Conservation (phyloP, 2,797 vertebrate species). For the Xyrichtys novacula region DNA sequence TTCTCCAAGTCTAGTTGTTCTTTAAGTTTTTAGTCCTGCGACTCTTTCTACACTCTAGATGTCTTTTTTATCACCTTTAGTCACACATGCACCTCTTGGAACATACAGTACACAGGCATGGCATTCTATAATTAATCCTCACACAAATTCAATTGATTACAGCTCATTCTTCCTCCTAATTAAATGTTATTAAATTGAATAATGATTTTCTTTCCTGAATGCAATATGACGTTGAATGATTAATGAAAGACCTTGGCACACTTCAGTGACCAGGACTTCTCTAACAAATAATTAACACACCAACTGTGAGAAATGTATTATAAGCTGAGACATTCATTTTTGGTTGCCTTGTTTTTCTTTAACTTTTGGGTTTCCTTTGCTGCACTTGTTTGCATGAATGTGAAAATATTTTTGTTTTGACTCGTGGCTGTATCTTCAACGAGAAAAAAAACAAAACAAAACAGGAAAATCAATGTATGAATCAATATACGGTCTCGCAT, state of each 20-base stretch:
- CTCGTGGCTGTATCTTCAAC: not conserved
- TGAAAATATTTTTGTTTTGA: slow-evolving; percentile 14
- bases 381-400: slow-evolving; percentile 3
- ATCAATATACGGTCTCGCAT: slow-evolving; percentile 15
- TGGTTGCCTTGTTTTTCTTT: not conserved
- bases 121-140: slow-evolving; percentile 3
- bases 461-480: slow-evolving; percentile 23
- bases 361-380: not conserved
- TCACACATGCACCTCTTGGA: not conserved
- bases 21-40: not conserved
- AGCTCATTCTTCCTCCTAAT: slow-evolving; percentile 11
- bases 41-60: not conserved
- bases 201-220: slow-evolving; percentile 13
- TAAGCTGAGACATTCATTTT: not conserved
- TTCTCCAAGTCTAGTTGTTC: not conserved
- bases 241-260: slow-evolving; percentile 10
- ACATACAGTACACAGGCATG: not conserved
- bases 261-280: not conserved
- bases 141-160: slow-evolving; percentile 7
- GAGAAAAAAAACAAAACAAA: not conserved
- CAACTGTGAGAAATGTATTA: not conserved
- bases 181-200: slow-evolving; percentile 14
- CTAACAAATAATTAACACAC: slow-evolving; percentile 1
- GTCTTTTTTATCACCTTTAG: not conserved
- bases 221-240: not conserved